Evolutionary conservation across 2,113 vertebrate genomes (phyloP).

Genomic region (Lutjanus erythropterus): DNA sequence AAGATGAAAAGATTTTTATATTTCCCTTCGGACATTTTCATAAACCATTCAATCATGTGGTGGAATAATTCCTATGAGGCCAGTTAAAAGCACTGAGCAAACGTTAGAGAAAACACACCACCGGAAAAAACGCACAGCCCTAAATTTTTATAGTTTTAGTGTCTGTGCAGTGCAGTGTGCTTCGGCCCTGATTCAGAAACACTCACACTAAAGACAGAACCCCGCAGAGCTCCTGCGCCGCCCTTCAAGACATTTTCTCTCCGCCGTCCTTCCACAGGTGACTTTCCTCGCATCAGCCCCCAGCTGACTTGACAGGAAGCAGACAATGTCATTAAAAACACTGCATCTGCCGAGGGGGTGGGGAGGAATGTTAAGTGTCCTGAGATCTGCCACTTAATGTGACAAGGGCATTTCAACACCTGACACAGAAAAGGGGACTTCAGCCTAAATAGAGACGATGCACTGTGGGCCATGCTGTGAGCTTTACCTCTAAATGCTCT

Average conservation of each 20-base stretch:
- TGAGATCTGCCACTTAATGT: slow-evolving; percentile 74
- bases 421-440: slow-evolving; percentile 53
- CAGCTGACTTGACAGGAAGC: slow-evolving; percentile 74
- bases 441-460: slow-evolving; percentile 42
- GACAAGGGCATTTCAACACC: slow-evolving; percentile 77
- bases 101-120: slow-evolving; percentile 9
- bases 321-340: slow-evolving; percentile 78
- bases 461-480: slow-evolving; percentile 42
- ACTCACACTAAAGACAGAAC: slow-evolving; percentile 12
- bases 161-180: slow-evolving; percentile 5
- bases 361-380: slow-evolving; percentile 71
- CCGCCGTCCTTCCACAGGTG: slow-evolving; percentile 67
- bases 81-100: slow-evolving; percentile 27
- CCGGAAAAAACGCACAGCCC: neutral
- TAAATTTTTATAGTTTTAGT: slow-evolving; percentile 2
- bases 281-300: slow-evolving; percentile 70
- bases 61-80: slow-evolving; percentile 34
- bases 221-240: slow-evolving; percentile 39
- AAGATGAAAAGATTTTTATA: slow-evolving; percentile 45
- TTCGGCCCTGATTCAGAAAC: slow-evolving; percentile 1
- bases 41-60: slow-evolving; percentile 37
- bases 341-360: slow-evolving; percentile 66
- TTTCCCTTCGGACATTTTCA: slow-evolving; percentile 43
- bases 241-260: slow-evolving; percentile 57
- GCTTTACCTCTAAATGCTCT: slow-evolving; percentile 67